Percentiles rank a stretch among this genome's conserved stretches.
Conservation (phyloP, 2,888 invertebrate genomes). For the Orthonychiurus folsomi region DNA sequence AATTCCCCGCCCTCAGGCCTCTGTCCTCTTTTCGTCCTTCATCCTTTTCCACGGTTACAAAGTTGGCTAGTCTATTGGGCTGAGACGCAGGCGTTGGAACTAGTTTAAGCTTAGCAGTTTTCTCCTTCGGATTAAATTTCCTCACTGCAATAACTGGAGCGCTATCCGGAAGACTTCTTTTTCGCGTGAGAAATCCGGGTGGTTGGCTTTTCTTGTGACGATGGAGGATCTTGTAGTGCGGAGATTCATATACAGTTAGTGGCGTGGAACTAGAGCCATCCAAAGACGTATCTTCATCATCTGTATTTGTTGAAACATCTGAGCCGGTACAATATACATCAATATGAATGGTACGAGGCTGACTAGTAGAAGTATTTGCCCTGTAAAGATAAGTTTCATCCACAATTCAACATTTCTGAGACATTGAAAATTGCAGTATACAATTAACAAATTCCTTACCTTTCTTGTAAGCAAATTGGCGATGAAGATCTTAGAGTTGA, state of each 20-base stretch:
- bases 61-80: neutral
- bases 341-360: constrained; percentile 60
- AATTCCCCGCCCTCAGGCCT: neutral
- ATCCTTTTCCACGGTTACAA: neutral
- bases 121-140: neutral
- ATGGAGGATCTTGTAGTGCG: constrained; percentile 54
- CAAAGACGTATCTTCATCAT: constrained; percentile 41
- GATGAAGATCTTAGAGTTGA: constrained; percentile 29
- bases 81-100: neutral
- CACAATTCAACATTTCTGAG: too few relatives aligned
- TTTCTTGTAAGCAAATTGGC: constrained; percentile 27
- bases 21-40: neutral
- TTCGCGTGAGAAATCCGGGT: neutral
- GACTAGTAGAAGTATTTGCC: constrained; percentile 15
- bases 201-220: constrained; percentile 41
- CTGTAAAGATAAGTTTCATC: too few relatives aligned
- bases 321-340: constrained; percentile 67
- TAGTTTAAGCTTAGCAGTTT: neutral
- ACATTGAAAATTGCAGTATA: too few relatives aligned
- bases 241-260: constrained; percentile 57
- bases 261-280: constrained; percentile 47
- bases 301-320: constrained; percentile 42
- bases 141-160: neutral
- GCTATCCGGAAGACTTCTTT: constrained; percentile 18
- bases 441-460: too few relatives aligned